Evolutionary conservation across 2,797 vertebrate genomes (phyloP).

Genomic region (Argya squamiceps): DNA sequence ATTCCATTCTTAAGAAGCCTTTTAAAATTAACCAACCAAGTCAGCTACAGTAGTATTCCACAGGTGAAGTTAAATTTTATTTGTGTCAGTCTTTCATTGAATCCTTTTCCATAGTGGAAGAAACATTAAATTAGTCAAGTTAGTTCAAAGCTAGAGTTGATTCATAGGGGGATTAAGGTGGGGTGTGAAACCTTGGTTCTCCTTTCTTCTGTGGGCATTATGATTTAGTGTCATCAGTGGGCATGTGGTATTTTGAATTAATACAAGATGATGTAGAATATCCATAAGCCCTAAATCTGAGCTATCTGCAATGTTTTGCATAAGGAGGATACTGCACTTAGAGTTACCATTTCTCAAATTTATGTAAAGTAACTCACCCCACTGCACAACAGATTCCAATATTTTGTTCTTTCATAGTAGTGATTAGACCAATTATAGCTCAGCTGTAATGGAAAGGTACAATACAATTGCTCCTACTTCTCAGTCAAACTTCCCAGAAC

Average conservation of each 20-base stretch:
- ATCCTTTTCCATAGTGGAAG: background rate
- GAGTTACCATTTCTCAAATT: constrained; percentile 4
- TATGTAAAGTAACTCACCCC: background rate
- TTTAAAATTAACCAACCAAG: background rate
- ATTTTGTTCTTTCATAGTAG: constrained; percentile 51
- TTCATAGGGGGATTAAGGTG: background rate
- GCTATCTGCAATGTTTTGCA: background rate
- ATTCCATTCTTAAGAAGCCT: background rate
- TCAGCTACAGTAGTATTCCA: background rate
- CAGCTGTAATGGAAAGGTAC: constrained; percentile 41
- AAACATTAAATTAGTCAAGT: background rate
- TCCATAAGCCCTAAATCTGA: background rate
- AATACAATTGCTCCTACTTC: constrained; percentile 53
- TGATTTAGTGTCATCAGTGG: background rate
- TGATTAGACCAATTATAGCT: constrained; percentile 35
- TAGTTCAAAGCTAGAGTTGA: background rate
- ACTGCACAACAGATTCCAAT: background rate
- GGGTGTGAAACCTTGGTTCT: background rate
- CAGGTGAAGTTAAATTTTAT: background rate
- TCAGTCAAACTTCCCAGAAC: constrained; percentile 52
- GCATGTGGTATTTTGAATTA: background rate
- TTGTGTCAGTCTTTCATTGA: background rate
- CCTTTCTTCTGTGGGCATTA: background rate
- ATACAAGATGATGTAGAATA: background rate
- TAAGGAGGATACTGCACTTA: background rate